These are phyloP conservation scores for Oxyteleia sp. DNA, from an alignment of 2,888 invertebrate species.

Conservation along the genomic window DNA sequence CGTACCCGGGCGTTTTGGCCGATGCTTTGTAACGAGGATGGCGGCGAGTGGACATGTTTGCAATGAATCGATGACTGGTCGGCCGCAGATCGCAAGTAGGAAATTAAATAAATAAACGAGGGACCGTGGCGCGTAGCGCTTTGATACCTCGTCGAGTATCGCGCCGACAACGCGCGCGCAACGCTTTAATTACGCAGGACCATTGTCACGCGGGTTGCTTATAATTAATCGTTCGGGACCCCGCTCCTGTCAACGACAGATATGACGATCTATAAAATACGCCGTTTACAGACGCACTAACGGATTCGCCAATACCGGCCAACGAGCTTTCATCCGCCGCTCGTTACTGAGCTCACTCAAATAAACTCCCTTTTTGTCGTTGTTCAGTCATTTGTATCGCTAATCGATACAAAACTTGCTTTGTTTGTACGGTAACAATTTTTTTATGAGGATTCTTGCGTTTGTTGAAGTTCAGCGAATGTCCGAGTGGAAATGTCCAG, in stretches of 20 bases:
- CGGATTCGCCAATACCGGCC: constrained; percentile 77
- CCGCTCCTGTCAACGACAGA: constrained; percentile 84
- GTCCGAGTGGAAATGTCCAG: no score
- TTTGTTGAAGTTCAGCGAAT: background rate
- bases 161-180: constrained; percentile 58
- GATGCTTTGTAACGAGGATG: constrained; percentile 65
- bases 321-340: constrained; percentile 64
- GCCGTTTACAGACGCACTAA: constrained; percentile 82
- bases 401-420: constrained; percentile 51
- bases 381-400: constrained; percentile 61
- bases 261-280: constrained; percentile 86
- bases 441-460: constrained; percentile 24
- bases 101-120: constrained; percentile 63
- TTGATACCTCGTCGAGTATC: constrained; percentile 48
- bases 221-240: constrained; percentile 85
- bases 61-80: constrained; percentile 68
- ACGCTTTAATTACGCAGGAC: constrained; percentile 82
- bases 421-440: constrained; percentile 42
- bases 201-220: constrained; percentile 85
- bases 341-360: constrained; percentile 76
- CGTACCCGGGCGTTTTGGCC: constrained; percentile 65
- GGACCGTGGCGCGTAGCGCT: constrained; percentile 31
- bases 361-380: constrained; percentile 70
- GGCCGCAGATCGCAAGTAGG: constrained; percentile 48
- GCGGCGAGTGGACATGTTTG: constrained; percentile 65